Conservation (phyloP, 2,797 vertebrate genomes). For the Dendrocincla fuliginosa region DNA sequence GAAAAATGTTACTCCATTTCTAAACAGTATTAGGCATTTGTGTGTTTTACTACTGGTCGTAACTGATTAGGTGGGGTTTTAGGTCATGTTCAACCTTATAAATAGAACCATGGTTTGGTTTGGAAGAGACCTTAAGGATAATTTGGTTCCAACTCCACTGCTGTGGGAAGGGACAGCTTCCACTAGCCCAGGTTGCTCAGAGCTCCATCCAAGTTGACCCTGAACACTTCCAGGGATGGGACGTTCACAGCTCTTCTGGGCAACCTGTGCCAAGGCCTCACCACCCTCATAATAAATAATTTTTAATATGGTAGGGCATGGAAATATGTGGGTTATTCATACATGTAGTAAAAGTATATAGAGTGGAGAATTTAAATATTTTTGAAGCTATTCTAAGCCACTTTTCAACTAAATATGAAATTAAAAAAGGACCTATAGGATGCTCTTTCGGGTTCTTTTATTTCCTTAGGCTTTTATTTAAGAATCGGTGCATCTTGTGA, state of each 20-base stretch:
- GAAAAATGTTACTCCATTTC: background rate
- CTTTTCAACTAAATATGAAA: background rate
- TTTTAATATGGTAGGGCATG: background rate
- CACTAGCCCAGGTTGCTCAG: background rate
- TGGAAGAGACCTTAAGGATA: background rate
- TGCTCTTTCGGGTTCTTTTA: background rate
- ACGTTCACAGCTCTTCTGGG: background rate
- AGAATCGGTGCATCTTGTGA: background rate
- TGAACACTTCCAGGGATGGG: background rate
- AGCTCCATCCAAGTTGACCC: background rate
- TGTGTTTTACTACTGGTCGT: background rate
- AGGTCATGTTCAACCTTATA: background rate
- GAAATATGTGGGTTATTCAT: background rate
- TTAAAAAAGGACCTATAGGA: background rate
- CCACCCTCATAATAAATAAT: background rate
- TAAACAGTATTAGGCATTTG: background rate
- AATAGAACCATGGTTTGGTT: background rate
- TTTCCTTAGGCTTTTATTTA: background rate
- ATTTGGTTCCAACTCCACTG: background rate
- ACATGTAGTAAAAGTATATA: background rate
- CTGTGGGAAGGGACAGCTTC: accelerated
- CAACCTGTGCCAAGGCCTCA: background rate
- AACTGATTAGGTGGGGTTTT: background rate
- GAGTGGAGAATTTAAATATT: background rate
- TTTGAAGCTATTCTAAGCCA: background rate